A percentile compares a stretch with the other conserved stretches of the same genome.
These are phyloP conservation scores for Saccopteryx leptura DNA, from an alignment of 2,113 vertebrate species.

Conservation along the genomic window DNA sequence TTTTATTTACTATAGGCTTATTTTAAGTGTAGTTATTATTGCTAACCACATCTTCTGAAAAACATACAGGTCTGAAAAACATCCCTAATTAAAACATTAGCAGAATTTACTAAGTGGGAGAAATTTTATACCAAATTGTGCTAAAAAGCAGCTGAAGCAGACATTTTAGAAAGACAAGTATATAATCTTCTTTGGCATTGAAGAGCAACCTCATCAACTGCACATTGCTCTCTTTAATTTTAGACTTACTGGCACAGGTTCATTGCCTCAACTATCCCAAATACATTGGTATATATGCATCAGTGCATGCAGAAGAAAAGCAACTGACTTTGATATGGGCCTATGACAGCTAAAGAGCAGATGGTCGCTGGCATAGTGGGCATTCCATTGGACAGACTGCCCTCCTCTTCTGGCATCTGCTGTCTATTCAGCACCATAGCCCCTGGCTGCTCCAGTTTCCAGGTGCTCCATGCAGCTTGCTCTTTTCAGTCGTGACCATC, in stretches of 20 bases:
- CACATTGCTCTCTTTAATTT: conserved; percentile 46
- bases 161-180: conserved; percentile 45
- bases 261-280: background rate
- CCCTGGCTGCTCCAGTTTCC: accelerated
- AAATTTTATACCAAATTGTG: conserved; percentile 22
- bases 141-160: background rate
- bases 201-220: background rate
- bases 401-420: accelerated
- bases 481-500: background rate
- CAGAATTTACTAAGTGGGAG: background rate
- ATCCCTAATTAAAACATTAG: conserved; percentile 61
- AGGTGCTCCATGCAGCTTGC: background rate
- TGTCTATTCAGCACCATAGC: background rate
- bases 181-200: background rate
- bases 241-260: background rate
- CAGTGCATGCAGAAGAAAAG: background rate
- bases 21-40: conserved; percentile 36
- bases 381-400: accelerated
- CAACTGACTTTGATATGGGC: background rate
- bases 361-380: background rate
- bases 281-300: background rate
- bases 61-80: conserved; percentile 9
- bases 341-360: background rate
- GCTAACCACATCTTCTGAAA: conserved; percentile 23
- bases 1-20: background rate